phyloP scores from a whole-genome alignment of 2,797 vertebrate genomes.

The Gymnothorax reevesii region DNA sequence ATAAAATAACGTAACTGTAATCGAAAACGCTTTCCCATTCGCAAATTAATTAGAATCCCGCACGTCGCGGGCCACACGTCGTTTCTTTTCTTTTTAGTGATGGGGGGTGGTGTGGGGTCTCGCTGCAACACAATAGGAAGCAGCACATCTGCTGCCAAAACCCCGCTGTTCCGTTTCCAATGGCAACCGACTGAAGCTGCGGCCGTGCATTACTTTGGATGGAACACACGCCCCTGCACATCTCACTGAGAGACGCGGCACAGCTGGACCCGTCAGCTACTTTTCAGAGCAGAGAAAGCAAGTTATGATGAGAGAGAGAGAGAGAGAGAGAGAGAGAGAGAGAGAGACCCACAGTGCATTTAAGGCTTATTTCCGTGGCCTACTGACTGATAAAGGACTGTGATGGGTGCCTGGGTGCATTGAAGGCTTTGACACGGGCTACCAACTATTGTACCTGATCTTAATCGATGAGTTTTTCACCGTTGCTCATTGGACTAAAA shows the following conservation, averaged over 20 bases:
- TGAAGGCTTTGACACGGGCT: background rate
- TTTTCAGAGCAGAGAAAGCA: background rate
- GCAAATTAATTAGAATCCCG: background rate
- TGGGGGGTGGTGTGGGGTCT: background rate
- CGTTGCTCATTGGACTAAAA: background rate
- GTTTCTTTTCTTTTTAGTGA: background rate
- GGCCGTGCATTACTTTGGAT: background rate
- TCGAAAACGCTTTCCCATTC: background rate
- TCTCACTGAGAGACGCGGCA: background rate
- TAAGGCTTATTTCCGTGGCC: background rate
- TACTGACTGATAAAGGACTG: background rate
- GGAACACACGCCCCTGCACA: background rate
- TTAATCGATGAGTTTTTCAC: background rate
- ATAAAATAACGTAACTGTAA: background rate
- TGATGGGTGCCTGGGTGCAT: background rate
- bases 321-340: no score
- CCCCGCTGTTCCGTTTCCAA: conserved; percentile 18
- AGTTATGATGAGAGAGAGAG: background rate
- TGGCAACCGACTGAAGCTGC: conserved; percentile 8
- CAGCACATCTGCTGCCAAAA: background rate
- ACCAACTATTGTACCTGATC: background rate
- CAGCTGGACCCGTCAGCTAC: background rate
- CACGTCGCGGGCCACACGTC: background rate
- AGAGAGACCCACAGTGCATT: background rate
- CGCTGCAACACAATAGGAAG: background rate